These are phyloP conservation scores for Xerus inauris DNA, from an alignment of 2,113 vertebrate genomes.

Conservation along the genomic window DNA sequence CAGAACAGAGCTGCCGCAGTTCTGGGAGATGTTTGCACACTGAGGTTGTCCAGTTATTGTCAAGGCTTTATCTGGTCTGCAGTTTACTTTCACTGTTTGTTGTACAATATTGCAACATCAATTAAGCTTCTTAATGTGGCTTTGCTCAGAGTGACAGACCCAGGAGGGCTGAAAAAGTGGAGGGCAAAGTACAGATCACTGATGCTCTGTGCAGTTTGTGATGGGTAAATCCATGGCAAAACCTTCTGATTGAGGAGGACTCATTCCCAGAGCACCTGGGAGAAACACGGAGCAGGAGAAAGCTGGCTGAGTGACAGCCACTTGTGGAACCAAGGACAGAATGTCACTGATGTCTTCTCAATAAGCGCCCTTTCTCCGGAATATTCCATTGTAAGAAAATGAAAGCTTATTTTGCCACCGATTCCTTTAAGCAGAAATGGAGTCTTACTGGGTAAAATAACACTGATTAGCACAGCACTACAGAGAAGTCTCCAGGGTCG, in stretches of 20 bases:
- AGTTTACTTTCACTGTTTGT: not conserved
- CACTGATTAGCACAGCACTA: slow-evolving; percentile 61
- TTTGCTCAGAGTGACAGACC: not conserved
- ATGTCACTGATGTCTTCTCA: not conserved
- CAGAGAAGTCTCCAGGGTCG: slow-evolving; percentile 34
- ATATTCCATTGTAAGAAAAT: not conserved
- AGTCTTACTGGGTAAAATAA: slow-evolving; percentile 57
- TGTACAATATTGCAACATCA: not conserved
- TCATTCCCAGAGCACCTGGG: rapidly evolving
- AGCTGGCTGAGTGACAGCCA: not conserved
- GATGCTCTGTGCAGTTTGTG: rapidly evolving
- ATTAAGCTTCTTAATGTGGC: not conserved
- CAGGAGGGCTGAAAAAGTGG: not conserved
- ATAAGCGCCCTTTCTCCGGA: slow-evolving; percentile 30
- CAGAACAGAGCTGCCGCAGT: not conserved
- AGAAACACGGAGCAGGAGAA: not conserved
- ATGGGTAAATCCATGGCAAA: not conserved
- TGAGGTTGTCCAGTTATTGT: rapidly evolving
- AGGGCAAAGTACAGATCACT: rapidly evolving
- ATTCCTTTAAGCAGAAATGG: slow-evolving; percentile 54
- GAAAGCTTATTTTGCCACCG: slow-evolving; percentile 40
- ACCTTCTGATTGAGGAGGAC: not conserved
- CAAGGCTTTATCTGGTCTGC: not conserved
- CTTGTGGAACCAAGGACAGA: slow-evolving; percentile 24
- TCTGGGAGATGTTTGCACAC: not conserved